phyloP scores from a whole-genome alignment of 2,797 vertebrate species.

The Bradypodion ventrale region DNA sequence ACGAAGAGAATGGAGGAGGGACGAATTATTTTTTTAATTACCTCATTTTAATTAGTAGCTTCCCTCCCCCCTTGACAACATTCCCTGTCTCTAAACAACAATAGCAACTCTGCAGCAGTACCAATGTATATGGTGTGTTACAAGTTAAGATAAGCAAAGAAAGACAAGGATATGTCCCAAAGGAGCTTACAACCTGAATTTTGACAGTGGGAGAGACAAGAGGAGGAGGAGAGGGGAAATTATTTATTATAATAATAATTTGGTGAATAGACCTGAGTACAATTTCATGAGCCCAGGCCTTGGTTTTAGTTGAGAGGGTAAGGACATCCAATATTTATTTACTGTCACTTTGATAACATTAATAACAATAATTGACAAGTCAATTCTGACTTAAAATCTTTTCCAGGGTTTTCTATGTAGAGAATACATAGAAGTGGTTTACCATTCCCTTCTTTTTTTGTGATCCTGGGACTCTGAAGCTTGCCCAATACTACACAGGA shows the following conservation, averaged over 20 bases:
- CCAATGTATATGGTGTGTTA: background rate
- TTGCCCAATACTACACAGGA: too few species aligned
- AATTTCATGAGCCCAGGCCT: background rate
- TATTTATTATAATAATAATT: background rate
- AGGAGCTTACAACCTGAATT: background rate
- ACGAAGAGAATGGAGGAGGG: background rate
- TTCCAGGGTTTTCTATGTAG: too few species aligned
- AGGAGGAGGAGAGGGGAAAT: background rate
- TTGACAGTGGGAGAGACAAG: background rate
- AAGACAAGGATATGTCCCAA: background rate
- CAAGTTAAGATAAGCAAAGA: background rate
- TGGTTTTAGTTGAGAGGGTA: background rate
- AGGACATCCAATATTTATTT: too few species aligned
- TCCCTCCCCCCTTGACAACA: constrained; percentile 22
- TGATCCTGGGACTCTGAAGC: too few species aligned
- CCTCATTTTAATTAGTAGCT: constrained; percentile 56
- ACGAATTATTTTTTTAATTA: constrained; percentile 45
- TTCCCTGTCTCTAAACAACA: constrained; percentile 15
- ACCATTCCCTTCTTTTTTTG: too few species aligned
- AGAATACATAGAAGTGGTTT: too few species aligned
- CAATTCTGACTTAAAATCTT: too few species aligned
- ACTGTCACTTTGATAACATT: background rate
- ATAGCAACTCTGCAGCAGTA: background rate
- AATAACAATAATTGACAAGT: too few species aligned
- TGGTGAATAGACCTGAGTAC: background rate